A percentile compares a stretch with the other conserved stretches of the same genome.
Evolutionary conservation across 92 coral and sea anemone genomes (phyloP).

Genomic region (Metridium senile): DNA sequence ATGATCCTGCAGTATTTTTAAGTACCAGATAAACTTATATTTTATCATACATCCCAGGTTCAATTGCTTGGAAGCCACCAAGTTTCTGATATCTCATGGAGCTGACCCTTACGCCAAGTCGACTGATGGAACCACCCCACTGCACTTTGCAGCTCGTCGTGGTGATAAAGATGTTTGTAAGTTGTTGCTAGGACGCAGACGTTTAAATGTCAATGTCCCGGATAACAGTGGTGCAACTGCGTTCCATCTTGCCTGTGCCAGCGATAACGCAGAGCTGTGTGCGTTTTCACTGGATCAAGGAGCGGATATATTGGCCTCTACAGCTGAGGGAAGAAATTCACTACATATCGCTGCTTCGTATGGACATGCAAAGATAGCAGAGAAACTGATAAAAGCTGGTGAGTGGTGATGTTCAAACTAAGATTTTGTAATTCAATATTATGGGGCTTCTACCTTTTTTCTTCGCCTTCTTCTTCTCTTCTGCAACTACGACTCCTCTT

Average conservation of each 20-base stretch:
- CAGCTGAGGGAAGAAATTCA: slow-evolving; percentile 66
- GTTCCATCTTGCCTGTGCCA: slow-evolving; percentile 73
- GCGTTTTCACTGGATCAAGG: slow-evolving; percentile 54
- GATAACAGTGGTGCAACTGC: slow-evolving; percentile 66
- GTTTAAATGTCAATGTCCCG: slow-evolving; percentile 49
- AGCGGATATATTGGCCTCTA: slow-evolving; percentile 50
- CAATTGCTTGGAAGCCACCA: slow-evolving; percentile 53
- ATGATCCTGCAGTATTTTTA: too few species aligned
- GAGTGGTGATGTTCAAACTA: background rate
- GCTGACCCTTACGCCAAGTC: slow-evolving; percentile 59
- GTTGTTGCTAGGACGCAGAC: slow-evolving; percentile 43
- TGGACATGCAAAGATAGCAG: slow-evolving; percentile 58
- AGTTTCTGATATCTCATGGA: slow-evolving; percentile 56
- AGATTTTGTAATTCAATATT: too few species aligned
- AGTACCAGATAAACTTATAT: too few species aligned
- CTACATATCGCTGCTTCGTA: slow-evolving; percentile 63
- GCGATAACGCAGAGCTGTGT: slow-evolving; percentile 69
- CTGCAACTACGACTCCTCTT: too few species aligned
- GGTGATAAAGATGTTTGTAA: slow-evolving; percentile 59
- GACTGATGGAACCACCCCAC: slow-evolving; percentile 63
- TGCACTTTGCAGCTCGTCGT: slow-evolving; percentile 75
- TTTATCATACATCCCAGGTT: too few species aligned
- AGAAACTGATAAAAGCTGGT: slow-evolving; percentile 59
- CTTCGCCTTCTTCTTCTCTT: too few species aligned
- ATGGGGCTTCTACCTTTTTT: too few species aligned